These are phyloP conservation scores for Peribatodes rhomboidaria DNA, from an alignment of 2,888 invertebrate species.

Conservation along the genomic window DNA sequence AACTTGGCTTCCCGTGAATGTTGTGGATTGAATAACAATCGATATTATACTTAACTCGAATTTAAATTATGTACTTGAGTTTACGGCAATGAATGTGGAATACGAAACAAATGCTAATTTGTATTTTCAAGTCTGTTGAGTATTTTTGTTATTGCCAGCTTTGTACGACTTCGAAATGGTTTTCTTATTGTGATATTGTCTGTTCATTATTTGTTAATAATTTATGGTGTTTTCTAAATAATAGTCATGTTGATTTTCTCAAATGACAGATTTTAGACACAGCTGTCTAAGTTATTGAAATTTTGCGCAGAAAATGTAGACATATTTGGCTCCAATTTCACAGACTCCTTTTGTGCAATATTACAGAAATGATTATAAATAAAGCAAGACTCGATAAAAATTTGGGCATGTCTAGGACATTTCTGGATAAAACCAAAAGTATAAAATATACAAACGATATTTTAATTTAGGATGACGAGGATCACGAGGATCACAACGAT, in stretches of 20 bases:
- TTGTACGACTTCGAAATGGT: not conserved
- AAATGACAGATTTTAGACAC: not conserved
- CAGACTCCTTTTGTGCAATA: not conserved
- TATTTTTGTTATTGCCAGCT: not conserved
- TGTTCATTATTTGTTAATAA: too few relatives aligned
- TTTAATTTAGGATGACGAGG: conserved; percentile 63
- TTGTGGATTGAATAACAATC: conserved; percentile 41
- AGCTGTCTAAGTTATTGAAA: too few relatives aligned
- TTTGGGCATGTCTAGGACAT: too few relatives aligned
- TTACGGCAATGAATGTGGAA: conserved; percentile 3
- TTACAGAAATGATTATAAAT: not conserved
- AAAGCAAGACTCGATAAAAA: too few relatives aligned
- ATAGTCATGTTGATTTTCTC: not conserved
- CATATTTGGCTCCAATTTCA: not conserved
- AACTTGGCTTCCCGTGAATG: conserved; percentile 36
- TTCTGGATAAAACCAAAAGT: too few relatives aligned
- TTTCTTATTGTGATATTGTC: not conserved
- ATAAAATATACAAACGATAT: not conserved
- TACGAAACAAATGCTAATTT: conserved; percentile 15
- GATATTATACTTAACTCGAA: conserved; percentile 8
- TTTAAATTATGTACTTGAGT: conserved; percentile 9
- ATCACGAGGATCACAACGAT: conserved; percentile 65
- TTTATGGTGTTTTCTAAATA: too few relatives aligned
- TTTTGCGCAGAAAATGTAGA: not conserved
- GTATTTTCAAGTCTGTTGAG: conserved; percentile 6